phyloP scores from a whole-genome alignment of 2,888 invertebrate species.

The Andrena marginata region DNA sequence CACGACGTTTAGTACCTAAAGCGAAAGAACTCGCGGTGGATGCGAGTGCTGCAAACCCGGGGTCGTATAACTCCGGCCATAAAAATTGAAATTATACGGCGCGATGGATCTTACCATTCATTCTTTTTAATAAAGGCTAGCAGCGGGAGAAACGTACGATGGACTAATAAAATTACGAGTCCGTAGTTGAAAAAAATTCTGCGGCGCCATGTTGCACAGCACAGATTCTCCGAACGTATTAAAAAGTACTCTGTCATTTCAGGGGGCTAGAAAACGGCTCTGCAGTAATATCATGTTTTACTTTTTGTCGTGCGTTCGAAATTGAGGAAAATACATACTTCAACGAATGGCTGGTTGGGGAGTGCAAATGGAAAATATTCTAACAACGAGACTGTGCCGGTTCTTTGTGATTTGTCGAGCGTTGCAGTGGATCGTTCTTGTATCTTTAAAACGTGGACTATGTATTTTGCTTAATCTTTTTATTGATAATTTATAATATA shows the following conservation, averaged over 20 bases:
- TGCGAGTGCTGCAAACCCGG: neutral
- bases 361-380: neutral
- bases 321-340: neutral
- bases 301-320: neutral
- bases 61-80: neutral
- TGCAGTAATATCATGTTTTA: neutral
- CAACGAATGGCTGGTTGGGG: neutral
- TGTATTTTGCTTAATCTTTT: too few relatives aligned
- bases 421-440: neutral
- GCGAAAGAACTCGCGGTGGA: neutral
- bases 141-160: too few relatives aligned
- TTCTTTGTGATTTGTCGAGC: neutral
- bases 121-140: neutral
- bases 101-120: neutral
- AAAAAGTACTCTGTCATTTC: constrained; percentile 6
- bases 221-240: constrained; percentile 10
- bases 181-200: neutral
- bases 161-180: neutral
- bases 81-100: neutral
- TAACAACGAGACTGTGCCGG: neutral
- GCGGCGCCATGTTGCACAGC: neutral
- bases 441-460: too few relatives aligned
- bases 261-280: neutral
- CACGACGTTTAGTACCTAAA: neutral
- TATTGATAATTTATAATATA: too few relatives aligned